Percentiles rank a stretch among this genome's conserved stretches.
Evolutionary conservation across 1,140 invertebrate genomes (phyloP).

Genomic region (Penaeus indicus): DNA sequence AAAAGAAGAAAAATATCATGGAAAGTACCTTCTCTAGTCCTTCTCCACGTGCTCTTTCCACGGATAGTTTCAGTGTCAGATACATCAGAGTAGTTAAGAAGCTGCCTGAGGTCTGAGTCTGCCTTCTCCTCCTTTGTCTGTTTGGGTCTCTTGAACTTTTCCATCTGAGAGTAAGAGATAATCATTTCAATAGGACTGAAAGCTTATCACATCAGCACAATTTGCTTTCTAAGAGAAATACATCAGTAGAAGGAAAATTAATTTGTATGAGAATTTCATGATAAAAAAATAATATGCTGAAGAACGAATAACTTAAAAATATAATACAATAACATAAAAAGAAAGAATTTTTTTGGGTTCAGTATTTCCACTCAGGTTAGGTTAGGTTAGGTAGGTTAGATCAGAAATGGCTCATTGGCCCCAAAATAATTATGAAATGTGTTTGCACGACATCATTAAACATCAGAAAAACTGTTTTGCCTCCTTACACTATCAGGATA

Average conservation of each 20-base stretch:
- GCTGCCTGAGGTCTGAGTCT: slow-evolving; percentile 82
- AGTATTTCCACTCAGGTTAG: too few species aligned
- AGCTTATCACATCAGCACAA: background rate
- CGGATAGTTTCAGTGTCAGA: slow-evolving; percentile 77
- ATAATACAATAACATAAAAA: too few species aligned
- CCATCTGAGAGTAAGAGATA: slow-evolving; percentile 74
- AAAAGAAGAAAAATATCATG: background rate
- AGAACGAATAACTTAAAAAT: too few species aligned
- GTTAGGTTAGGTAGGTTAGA: too few species aligned
- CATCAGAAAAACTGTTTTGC: too few species aligned
- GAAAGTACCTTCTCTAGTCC: slow-evolving; percentile 70
- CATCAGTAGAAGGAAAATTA: background rate
- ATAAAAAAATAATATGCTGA: too few species aligned
- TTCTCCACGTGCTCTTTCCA: slow-evolving; percentile 80
- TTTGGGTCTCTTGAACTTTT: slow-evolving; percentile 74
- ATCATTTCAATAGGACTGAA: background rate
- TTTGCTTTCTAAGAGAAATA: slow-evolving; percentile 1
- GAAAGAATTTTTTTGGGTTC: too few species aligned
- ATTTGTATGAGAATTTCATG: slow-evolving; percentile 4
- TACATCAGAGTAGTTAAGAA: slow-evolving; percentile 77
- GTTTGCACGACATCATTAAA: too few species aligned
- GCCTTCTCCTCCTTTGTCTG: slow-evolving; percentile 83
- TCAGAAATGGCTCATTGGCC: too few species aligned
- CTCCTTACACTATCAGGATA: too few species aligned
- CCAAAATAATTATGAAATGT: too few species aligned